Evolutionary conservation across 2,113 vertebrate species (phyloP).

Genomic region (Perognathus longimembris): DNA sequence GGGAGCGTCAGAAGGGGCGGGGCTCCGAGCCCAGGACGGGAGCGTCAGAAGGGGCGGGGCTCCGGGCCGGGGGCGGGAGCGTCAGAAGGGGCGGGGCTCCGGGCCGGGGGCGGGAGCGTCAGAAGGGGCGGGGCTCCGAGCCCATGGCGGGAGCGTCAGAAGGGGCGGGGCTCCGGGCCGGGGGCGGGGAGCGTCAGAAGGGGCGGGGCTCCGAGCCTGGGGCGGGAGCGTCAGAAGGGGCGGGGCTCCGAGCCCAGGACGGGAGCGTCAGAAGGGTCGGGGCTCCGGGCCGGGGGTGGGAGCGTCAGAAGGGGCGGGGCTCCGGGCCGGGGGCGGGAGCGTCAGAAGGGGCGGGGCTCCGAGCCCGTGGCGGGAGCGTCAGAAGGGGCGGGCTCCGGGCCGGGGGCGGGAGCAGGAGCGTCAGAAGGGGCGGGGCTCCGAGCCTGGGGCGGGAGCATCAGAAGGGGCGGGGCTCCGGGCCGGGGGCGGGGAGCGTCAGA

Average conservation of each 20-base stretch:
- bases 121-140: too few species aligned
- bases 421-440: background rate
- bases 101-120: accelerated
- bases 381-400: background rate
- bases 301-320: background rate
- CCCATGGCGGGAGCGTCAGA: background rate
- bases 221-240: too few species aligned
- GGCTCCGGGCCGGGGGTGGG: accelerated
- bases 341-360: too few species aligned
- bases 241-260: too few species aligned
- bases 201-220: accelerated
- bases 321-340: accelerated
- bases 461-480: background rate
- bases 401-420: accelerated
- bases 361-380: too few species aligned
- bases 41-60: background rate
- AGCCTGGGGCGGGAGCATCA: background rate
- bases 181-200: accelerated
- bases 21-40: too few species aligned
- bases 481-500: accelerated
- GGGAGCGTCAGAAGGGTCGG: background rate
- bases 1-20: too few species aligned
- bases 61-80: background rate
- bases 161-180: background rate
- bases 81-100: background rate